Conservation (phyloP, 2,113 vertebrate species). For the Piaya cayana region DNA sequence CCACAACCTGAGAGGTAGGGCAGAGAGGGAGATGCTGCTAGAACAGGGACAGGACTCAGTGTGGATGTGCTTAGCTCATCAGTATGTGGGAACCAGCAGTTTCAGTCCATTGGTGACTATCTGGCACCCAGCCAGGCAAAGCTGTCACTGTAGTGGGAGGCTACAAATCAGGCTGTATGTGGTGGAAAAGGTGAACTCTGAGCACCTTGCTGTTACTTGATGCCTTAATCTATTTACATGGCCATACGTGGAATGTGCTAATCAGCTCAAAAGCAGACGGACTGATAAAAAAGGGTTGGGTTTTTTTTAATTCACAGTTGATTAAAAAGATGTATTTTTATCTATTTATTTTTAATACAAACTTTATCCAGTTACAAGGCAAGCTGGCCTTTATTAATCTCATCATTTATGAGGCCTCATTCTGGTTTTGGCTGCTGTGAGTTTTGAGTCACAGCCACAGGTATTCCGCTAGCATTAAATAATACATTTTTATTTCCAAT, state of each 20-base stretch:
- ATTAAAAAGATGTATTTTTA: neutral
- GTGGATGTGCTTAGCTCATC: neutral
- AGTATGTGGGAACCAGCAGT: neutral
- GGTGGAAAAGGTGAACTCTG: neutral
- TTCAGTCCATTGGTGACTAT: neutral
- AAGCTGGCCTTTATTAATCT: neutral
- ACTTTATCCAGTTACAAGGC: neutral
- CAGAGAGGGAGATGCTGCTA: neutral
- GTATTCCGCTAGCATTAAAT: constrained; percentile 3
- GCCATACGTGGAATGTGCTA: neutral
- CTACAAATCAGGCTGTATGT: neutral
- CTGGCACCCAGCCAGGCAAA: neutral
- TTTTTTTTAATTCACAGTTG: neutral
- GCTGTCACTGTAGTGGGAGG: neutral
- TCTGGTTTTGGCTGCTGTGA: neutral
- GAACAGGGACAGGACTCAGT: neutral
- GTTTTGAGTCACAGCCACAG: neutral
- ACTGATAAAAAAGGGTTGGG: neutral
- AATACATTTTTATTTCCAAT: constrained; percentile 18
- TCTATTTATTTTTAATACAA: neutral
- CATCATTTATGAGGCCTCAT: neutral
- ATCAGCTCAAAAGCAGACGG: neutral
- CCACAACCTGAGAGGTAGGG: neutral
- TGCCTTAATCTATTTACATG: neutral
- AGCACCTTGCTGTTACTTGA: neutral